Base-by-base conservation (phyloP, 2,888 invertebrate species). In the Mechanitis messenoides region DNA sequence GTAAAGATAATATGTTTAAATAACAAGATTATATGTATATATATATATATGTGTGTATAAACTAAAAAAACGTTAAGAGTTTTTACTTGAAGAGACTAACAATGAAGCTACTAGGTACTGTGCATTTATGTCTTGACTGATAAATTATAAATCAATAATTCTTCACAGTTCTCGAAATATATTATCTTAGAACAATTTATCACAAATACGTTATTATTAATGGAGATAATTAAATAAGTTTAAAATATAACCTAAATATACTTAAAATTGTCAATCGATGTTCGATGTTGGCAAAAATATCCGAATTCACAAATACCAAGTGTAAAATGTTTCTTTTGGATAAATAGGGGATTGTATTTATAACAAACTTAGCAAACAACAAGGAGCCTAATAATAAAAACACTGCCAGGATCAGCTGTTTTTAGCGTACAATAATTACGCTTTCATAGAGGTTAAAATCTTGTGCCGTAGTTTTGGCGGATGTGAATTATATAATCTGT, bases 21-120 rank as follows among this genome's bases (percentile, higher is more conserved):
- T 33, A 62, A 55, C 33, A 53, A 53, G 60, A 65, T 59, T 53
- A 60, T 62, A 56, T 45, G 59, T 56, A 59, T 56, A 47, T 65
- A 45, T 57, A 58, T 28, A 53, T 31, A 54, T 59, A 20, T 12
- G 56, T 45, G 12, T 54, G 45, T 46, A 11, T 46, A 54, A 54
- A 42, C 33, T 45, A 9, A 9, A 42, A 35, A 9, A 42, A 9
- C 9, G 42, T 9, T 42, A 1, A 1, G 42, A 42, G 42, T 42
- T 42, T 53, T 53, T 53, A 42, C 38, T 38, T 59, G 54, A 53
- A 45, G 11, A 53, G 58, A 53, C 3, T 53, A 45, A 5, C 31
- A 11, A 53, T 31, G 12, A 58, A 45, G n/a, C n/a, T 53, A 53
- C 28, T 33, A 33, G 33, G 11, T 28, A 33, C 33, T 53, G 9